Percentiles rank a stretch among this genome's conserved stretches.
These are phyloP conservation scores for Morpho deidamia DNA, from an alignment of 2,888 invertebrate genomes.

Conservation along the genomic window DNA sequence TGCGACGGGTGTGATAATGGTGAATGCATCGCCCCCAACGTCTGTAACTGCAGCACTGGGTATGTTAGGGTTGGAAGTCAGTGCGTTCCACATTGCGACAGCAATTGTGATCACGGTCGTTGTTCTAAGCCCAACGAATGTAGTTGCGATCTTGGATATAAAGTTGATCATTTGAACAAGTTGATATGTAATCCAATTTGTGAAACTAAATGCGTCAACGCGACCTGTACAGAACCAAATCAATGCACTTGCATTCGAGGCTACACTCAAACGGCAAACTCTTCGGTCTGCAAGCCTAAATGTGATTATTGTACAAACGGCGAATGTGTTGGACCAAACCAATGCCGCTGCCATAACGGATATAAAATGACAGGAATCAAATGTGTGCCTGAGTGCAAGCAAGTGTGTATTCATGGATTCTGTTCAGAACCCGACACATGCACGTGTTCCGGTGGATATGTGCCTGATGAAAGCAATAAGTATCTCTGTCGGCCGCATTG, in stretches of 20 bases:
- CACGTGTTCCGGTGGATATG: constrained; percentile 21
- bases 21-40: constrained; percentile 46
- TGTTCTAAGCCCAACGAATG: constrained; percentile 46
- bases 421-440: constrained; percentile 23
- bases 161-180: constrained; percentile 9
- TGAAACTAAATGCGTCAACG: constrained; percentile 28
- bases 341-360: constrained; percentile 35
- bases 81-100: constrained; percentile 16
- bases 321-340: constrained; percentile 38
- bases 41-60: constrained; percentile 39
- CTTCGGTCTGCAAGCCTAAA: constrained; percentile 24
- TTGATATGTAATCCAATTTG: constrained; percentile 29
- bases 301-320: constrained; percentile 35
- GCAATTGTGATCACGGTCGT: constrained; percentile 41
- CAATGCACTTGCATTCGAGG: constrained; percentile 32
- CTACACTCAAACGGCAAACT: constrained; percentile 18
- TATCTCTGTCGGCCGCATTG: constrained; percentile 28
- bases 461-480: background rate
- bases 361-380: constrained; percentile 23
- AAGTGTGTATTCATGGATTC: constrained; percentile 17
- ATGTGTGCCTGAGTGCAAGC: constrained; percentile 21
- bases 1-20: constrained; percentile 33
- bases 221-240: constrained; percentile 31
- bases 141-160: constrained; percentile 33
- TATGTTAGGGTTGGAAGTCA: constrained; percentile 22